Base-by-base conservation (phyloP, 2,888 invertebrate species). In the Apotomis betuletana region DNA sequence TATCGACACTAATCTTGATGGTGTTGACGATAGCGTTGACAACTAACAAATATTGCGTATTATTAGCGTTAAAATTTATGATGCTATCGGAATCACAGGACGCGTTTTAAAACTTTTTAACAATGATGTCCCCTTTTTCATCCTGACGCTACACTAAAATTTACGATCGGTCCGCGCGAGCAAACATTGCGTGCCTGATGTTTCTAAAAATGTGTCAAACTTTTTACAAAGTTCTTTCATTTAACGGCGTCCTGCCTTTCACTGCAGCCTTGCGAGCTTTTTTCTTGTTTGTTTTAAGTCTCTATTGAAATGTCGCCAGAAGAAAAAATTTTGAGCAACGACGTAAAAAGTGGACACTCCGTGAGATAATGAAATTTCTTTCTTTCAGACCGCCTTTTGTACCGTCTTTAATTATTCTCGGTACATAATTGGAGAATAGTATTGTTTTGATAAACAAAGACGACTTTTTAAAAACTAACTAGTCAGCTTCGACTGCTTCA, bases 121-220 rank as follows among this genome's bases (percentile, higher is more conserved):
- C 92, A 91, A 90, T 90, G 90, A 91, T 91, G 89, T 90, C 84
- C 88, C 86, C 90, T 92, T 92, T 91, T 90, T 91, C 89, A 92
- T 92, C 89, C 89, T 90, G 92, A 92, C 92, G 90, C 91, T 91
- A 86, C 87, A 85, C 83, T 64, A 85, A 89, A 90, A 93, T 92
- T 92, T 92, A 92, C 90, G 90, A 89, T 85, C 90, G 83, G 84
- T 79, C 84, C 88, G 87, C 85, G 87, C 86, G 86, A 83, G 85
- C 87, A 87, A 87, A 87, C 90, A 88, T 86, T 90, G 89, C 91
- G 89, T 88, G 92, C 90, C 90, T 90, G 92, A 91, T 90, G 92
- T 89, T 91, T 90, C 91, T 91, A 92, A 93, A 93, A 93, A 93
- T 92, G 92, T 93, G 93, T 92, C 93, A 92, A 92, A 92, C 87